Conservation (phyloP, 2,797 vertebrate genomes). For the Artibeus lituratus region DNA sequence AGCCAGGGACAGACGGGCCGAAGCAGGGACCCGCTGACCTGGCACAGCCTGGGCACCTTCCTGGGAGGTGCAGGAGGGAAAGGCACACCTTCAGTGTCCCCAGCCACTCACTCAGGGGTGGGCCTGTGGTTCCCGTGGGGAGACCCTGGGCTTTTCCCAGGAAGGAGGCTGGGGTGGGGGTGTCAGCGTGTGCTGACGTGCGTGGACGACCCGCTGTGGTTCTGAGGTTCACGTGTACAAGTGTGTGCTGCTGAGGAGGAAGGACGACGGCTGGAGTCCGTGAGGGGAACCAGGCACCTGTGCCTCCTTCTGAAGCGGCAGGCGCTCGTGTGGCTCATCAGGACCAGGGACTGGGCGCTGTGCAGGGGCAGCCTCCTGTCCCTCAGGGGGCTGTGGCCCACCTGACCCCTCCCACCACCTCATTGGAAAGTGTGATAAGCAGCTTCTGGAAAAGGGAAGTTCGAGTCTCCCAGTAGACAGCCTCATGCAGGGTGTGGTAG, state of each 20-base stretch:
- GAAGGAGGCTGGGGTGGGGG: neutral
- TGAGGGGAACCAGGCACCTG: no score
- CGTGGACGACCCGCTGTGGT: neutral
- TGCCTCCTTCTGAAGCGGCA: neutral
- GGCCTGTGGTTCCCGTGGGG: neutral
- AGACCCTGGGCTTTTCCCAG: neutral
- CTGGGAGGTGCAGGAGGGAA: neutral
- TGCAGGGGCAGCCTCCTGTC: neutral
- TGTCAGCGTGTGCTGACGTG: neutral
- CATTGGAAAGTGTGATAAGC: neutral
- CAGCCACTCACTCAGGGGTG: neutral
- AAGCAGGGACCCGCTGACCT: no score
- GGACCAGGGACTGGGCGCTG: neutral
- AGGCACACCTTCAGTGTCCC: neutral
- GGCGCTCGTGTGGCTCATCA: neutral
- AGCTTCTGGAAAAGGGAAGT: no score
- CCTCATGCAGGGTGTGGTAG: neutral
- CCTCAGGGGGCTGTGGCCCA: neutral
- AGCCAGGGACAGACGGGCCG: no score
- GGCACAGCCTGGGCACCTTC: neutral
- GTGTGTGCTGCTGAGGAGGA: neutral
- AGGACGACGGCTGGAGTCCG: neutral
- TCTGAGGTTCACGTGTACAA: accelerated
- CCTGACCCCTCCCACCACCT: neutral
- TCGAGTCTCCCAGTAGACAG: accelerated